Base-by-base conservation (phyloP, 2,797 vertebrate species). In the Parauchenoglanis punctatus region DNA sequence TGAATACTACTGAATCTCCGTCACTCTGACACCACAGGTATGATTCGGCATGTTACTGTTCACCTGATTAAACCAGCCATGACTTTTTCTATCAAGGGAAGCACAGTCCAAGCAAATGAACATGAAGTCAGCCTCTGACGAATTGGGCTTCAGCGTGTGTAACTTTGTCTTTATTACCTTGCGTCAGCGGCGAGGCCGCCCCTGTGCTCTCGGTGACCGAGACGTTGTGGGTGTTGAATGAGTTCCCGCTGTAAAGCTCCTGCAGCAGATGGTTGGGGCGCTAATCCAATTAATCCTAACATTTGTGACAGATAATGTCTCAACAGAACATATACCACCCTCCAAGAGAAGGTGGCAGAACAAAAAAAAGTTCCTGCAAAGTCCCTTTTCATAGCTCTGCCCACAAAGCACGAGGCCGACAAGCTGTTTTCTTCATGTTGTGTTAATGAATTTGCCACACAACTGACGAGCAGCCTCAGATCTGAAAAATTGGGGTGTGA, bases 401-500 rank as follows among this genome's bases (percentile, higher is more conserved):
- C 73, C 31, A 49, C 44, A 78, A 58, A 80, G 4, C 28, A 20
- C 10, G 17, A 40, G 13, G 35, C 78, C 86, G 91, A 86, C 78
- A 54, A 90, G 84, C 68, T 58, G 44, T 68, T 84, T 85, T 76
- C 59, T 87, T 90, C 61, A 88, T 68, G 46, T 84, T 56, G 8
- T 82, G 81, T 84, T 89, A 88, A 92, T 87, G 83, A 85, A 89
- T 86, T 86, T 85, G 81, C 89, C 72, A 82, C 31, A 82, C 83
- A 72, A 56, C 84, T 67, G 82, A 86, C 58, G 73, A 80, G 84
- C 68, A 88, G 67, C 13, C 54, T 75, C n/a, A 81, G 80, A 54
- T 67, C 85, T 63, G 20, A 40, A 44, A 81, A 46, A n/a, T 23
- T 35, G 54, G 31, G 8, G 17, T 2, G 1, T 13, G 77, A 40